Evolutionary conservation across 2,113 vertebrate species (phyloP).

Genomic region (Cryptoleucopteryx plumbea): DNA sequence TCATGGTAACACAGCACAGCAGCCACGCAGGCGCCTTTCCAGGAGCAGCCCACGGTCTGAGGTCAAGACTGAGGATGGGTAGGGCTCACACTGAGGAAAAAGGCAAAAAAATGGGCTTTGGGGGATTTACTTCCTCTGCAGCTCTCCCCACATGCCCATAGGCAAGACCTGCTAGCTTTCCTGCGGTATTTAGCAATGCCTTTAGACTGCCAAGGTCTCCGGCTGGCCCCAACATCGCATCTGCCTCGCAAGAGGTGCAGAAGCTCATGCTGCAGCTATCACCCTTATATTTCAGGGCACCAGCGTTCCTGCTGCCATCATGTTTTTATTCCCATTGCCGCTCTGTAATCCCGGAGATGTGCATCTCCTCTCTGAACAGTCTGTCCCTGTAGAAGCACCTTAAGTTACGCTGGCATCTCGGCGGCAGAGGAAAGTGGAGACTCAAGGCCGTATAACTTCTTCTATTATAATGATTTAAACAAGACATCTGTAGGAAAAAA

Average conservation of each 20-base stretch:
- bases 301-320: neutral
- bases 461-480: neutral
- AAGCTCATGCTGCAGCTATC: neutral
- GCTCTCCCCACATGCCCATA: accelerated
- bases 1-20: neutral
- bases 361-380: neutral
- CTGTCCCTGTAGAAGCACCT: neutral
- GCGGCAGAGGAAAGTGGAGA: neutral
- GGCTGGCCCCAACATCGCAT: accelerated
- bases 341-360: neutral
- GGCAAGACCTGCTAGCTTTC: neutral
- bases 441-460: neutral
- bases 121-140: neutral
- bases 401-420: accelerated
- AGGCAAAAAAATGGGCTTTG: accelerated
- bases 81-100: neutral
- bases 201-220: neutral
- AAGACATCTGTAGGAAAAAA: neutral
- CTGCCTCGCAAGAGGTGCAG: neutral
- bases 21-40: neutral
- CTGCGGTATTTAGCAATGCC: neutral
- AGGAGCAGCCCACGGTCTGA: neutral
- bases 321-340: neutral
- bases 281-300: neutral
- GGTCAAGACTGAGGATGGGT: neutral